phyloP scores from a whole-genome alignment of 2,113 vertebrate species.

The Corapipo altera region DNA sequence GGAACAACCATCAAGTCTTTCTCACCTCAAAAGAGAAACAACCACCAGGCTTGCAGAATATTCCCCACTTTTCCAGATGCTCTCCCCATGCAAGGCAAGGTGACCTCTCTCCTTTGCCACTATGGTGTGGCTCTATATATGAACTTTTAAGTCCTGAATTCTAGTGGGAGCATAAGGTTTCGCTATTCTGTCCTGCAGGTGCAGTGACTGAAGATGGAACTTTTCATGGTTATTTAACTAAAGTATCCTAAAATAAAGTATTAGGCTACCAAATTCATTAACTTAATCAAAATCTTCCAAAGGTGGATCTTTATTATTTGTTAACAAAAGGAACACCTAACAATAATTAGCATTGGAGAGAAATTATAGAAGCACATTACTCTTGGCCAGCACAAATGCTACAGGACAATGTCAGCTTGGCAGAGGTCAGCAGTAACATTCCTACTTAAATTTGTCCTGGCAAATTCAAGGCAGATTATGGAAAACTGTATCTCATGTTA shows the following conservation, averaged over 20 bases:
- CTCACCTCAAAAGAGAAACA: neutral
- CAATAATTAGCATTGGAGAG: neutral
- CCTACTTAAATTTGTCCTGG: neutral
- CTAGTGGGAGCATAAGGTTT: neutral
- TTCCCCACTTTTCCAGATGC: neutral
- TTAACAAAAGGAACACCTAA: neutral
- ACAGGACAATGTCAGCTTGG: neutral
- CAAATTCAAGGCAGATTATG: neutral
- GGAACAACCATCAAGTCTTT: neutral
- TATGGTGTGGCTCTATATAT: rapidly evolving
- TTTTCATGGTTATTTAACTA: neutral
- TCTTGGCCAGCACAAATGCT: neutral
- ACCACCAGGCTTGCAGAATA: neutral
- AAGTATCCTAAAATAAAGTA: neutral
- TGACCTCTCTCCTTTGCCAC: neutral
- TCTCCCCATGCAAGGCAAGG: neutral
- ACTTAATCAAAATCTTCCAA: neutral
- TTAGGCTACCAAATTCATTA: neutral
- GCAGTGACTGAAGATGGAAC: neutral
- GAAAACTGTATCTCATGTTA: neutral
- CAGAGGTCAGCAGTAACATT: neutral
- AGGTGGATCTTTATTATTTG: neutral
- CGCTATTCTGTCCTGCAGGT: neutral
- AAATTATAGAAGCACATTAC: neutral
- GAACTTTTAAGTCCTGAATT: neutral